Conservation (phyloP, 2,113 vertebrate species). For the Mola mola region DNA sequence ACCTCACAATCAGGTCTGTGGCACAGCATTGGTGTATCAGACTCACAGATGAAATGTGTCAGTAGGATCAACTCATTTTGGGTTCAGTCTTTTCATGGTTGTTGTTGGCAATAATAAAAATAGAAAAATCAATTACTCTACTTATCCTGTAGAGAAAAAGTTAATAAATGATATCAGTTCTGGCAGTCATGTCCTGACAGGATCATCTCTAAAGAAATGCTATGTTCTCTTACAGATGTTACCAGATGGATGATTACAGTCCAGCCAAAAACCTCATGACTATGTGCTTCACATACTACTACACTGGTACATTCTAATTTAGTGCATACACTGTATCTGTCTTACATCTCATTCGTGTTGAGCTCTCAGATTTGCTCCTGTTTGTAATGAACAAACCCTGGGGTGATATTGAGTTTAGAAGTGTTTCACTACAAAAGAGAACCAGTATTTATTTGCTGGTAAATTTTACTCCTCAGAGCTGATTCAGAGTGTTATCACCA, state of each 20-base stretch:
- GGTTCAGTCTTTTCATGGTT: not conserved
- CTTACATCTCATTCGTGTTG: no score
- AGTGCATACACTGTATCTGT: no score
- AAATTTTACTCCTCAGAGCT: not conserved
- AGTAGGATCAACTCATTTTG: not conserved
- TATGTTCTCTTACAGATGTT: slow-evolving; percentile 83
- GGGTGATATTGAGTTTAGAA: no score
- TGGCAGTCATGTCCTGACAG: not conserved
- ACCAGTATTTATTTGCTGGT: no score
- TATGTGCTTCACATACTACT: slow-evolving; percentile 98
- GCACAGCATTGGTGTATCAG: no score
- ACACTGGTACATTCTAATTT: slow-evolving; percentile 88
- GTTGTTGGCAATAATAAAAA: not conserved
- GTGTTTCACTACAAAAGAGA: no score
- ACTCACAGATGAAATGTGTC: no score
- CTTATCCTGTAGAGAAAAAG: not conserved
- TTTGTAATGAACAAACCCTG: no score
- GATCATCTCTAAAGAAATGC: not conserved
- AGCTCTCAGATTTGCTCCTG: no score
- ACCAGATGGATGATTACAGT: slow-evolving; percentile 96
- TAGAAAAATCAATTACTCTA: not conserved
- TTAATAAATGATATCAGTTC: not conserved
- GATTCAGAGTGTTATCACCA: no score
- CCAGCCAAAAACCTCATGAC: slow-evolving; percentile 99
- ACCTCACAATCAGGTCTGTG: no score